Conservation (phyloP, 2,113 vertebrate genomes). For the Cynopterus brachyotis region DNA sequence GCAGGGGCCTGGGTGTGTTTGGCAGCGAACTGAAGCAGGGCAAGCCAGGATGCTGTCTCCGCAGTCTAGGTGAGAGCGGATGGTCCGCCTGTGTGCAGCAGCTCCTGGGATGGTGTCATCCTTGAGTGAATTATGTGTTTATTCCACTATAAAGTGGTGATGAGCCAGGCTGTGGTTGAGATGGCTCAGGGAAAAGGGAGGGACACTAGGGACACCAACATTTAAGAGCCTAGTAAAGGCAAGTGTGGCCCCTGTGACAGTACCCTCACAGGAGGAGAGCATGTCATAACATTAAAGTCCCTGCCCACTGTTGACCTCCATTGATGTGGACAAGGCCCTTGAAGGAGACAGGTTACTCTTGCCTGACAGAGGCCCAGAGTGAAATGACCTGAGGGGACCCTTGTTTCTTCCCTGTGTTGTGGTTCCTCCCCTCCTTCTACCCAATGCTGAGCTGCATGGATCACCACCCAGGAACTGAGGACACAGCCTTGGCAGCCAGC, state of each 20-base stretch:
- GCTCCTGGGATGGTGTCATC: neutral
- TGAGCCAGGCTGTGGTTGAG: neutral
- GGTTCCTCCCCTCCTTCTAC: neutral
- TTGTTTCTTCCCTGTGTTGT: neutral
- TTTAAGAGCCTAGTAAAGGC: neutral
- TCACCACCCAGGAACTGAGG: neutral
- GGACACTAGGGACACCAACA: too few relatives aligned
- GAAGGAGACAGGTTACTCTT: neutral
- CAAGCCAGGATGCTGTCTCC: neutral
- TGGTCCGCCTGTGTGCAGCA: neutral
- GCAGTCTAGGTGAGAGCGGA: neutral
- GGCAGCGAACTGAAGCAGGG: neutral
- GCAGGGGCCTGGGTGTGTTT: neutral
- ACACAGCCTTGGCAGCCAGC: neutral
- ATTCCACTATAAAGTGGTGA: neutral
- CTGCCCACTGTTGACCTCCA: neutral
- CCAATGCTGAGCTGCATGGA: rapidly evolving
- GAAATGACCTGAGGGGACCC: neutral
- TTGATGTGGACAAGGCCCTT: neutral
- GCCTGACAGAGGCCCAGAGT: neutral
- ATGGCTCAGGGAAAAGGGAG: neutral
- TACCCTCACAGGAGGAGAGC: neutral
- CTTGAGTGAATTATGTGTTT: neutral
- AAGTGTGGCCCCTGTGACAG: neutral
- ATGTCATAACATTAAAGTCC: neutral